Evolutionary conservation across 2,888 invertebrate species (phyloP), one percentile per base, ranked within the genome.

Genomic region (Iselma pallidipennis): DNA sequence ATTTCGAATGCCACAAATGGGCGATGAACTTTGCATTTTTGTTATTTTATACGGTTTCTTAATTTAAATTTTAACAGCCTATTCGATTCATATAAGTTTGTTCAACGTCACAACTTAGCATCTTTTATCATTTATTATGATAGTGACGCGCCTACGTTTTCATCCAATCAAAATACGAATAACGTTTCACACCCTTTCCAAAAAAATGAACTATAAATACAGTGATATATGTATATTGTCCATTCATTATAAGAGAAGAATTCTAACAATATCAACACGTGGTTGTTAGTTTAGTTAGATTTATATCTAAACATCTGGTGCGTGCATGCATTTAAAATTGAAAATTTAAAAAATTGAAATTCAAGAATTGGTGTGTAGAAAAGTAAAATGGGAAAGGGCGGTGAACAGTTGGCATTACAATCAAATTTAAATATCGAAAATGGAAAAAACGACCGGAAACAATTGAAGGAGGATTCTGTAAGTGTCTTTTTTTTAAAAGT

Each of bases 301-400:
- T n/a, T n/a, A n/a, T n/a, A n/a, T n/a, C n/a, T n/a, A n/a, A n/a
- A n/a, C n/a, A n/a, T n/a, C n/a, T n/a, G 33, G 56, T 52, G 31
- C 29, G 21, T 1, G 21, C 29, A 49, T 49, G 19, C 49, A 49
- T 31, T 26, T 42, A 25, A 33, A 23, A 28, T 59, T 59, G 42
- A 10, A 25, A 26, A 54, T 23, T 54, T 42, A 2, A 28, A 49
- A 9, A 12, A 4, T 14, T 16, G 16, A 37, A 37, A n/a, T 33
- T 33, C 14, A 21, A 49, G 26, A 9, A 28, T n/a, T 37, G 42
- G n/a, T 48, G 14, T 19, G 33, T 25, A 29, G 31, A 26, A 55
- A 57, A 25, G 42, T 49, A 66, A 65, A 52, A 74, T 74, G 74
- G 74, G 74, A 6, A 72, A 73, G 66, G 74, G 74, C 45, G 72